Evolutionary conservation across 2,888 invertebrate species (phyloP), one percentile per base, ranked within the genome.

Genomic region (Aricia artaxerxes): DNA sequence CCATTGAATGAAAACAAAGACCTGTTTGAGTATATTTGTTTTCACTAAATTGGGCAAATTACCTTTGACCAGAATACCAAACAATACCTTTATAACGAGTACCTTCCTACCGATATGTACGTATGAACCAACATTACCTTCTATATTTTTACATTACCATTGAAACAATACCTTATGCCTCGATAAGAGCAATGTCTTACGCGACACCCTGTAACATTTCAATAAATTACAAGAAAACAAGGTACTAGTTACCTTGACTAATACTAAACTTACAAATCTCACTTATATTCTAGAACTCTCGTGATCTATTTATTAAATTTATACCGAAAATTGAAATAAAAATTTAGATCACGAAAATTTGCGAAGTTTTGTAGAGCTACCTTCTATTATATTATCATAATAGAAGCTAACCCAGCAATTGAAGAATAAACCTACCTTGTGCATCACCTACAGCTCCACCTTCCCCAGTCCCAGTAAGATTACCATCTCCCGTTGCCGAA

Each of bases 401-500:
- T 77, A 82, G 81, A 82, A 82, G 80, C 83, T 81, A 78, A 81
- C 84, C 79, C 31, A 44, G 24, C 73, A 80, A 81, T 79, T 77
- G 77, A 86, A 85, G 82, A 81, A 86, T 83, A 89, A 94, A 95
- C 95, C 94, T 95, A 95, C 95, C 95, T 95, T 95, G 94, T 89
- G 94, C 95, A 88, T 95, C 95, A 85, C 95, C 94, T 86, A 95
- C 95, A 85, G 95, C 94, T 79, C 94, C 94, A 83, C 94, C 94
- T 89, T 95, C 95, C 78, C 92, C 93, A 79, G 89, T 90, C 84
- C 92, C 94, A 87, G 94, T 91, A 78, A 95, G 88, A 87, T 93
- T 94, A 81, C 94, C 94, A 88, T 95, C 95, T 80, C 95, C 94
- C 84, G 94, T 92, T 77, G 93, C 87, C 31, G 94, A 94, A 81